These are phyloP conservation scores for Tipula lateralis DNA, from an alignment of 2,888 invertebrate genomes.

Conservation along the genomic window DNA sequence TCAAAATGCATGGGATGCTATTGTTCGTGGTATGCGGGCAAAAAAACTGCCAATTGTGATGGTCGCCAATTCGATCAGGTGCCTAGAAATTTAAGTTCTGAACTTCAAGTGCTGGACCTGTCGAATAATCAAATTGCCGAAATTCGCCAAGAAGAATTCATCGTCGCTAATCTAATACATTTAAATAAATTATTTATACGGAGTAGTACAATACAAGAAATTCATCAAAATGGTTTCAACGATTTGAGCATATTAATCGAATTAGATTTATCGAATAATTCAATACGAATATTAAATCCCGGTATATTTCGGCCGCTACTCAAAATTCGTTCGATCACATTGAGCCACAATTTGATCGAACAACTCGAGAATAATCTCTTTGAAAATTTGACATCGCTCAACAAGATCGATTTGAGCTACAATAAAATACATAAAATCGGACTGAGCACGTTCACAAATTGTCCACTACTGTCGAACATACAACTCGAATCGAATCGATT, in stretches of 20 bases:
- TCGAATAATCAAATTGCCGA: conserved; percentile 64
- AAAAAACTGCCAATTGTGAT: conserved; percentile 76
- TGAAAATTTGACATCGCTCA: conserved; percentile 64
- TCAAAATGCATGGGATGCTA: conserved; percentile 55
- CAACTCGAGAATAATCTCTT: conserved; percentile 70
- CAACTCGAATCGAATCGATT: conserved; percentile 70
- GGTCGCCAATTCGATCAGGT: conserved; percentile 61
- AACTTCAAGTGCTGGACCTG: conserved; percentile 67
- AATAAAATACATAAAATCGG: conserved; percentile 68
- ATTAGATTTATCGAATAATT: conserved; percentile 73
- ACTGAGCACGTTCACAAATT: conserved; percentile 64
- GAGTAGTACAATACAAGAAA: conserved; percentile 66
- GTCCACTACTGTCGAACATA: conserved; percentile 63
- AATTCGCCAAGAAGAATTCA: conserved; percentile 63
- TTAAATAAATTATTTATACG: conserved; percentile 73
- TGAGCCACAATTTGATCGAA: conserved; percentile 71
- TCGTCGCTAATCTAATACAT: conserved; percentile 66
- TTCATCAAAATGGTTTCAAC: conserved; percentile 70
- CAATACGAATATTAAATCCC: conserved; percentile 59
- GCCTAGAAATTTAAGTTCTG: conserved; percentile 66
- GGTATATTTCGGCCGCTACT: conserved; percentile 66
- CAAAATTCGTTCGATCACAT: conserved; percentile 64
- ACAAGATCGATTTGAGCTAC: conserved; percentile 70
- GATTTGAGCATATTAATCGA: conserved; percentile 74
- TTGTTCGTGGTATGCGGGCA: conserved; percentile 81